These are phyloP conservation scores for Dioctria rufipes DNA, from an alignment of 2,888 invertebrate genomes.

Conservation along the genomic window DNA sequence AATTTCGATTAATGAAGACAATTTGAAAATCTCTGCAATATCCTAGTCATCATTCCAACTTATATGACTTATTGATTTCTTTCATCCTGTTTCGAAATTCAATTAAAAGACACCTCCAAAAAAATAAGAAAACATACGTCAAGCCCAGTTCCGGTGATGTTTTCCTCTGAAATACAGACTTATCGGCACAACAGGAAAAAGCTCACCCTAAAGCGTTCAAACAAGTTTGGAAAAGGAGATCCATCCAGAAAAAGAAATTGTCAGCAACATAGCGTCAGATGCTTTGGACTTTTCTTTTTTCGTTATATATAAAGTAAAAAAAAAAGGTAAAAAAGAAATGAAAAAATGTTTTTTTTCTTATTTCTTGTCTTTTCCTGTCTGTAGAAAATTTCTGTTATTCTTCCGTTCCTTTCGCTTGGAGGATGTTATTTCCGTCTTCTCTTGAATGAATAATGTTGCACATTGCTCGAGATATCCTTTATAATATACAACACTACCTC, in stretches of 20 bases:
- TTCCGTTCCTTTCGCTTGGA: conserved; percentile 5
- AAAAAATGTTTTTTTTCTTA: conserved; percentile 38
- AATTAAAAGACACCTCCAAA: conserved; percentile 23
- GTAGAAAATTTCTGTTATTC: conserved; percentile 34
- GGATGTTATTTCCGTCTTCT: conserved; percentile 38
- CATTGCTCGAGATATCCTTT: conserved; percentile 33
- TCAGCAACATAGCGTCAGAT: conserved; percentile 55
- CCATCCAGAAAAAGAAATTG: conserved; percentile 51
- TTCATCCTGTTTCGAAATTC: conserved; percentile 15
- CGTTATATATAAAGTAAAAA: conserved; percentile 12
- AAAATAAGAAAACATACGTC: conserved; percentile 28
- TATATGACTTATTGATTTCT: conserved; percentile 7
- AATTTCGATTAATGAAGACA: too few species aligned
- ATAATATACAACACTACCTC: conserved; percentile 13
- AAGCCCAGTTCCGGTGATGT: conserved; percentile 39
- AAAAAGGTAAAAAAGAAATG: background rate
- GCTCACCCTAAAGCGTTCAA: conserved; percentile 50
- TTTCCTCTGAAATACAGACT: conserved; percentile 36
- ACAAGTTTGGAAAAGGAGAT: conserved; percentile 32
- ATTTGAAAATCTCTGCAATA: background rate
- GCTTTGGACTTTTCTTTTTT: conserved; percentile 54
- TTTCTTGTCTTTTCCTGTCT: conserved; percentile 51
- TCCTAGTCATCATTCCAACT: background rate
- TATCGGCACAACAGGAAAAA: conserved; percentile 40
- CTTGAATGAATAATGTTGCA: conserved; percentile 51